Percentiles rank a stretch among this genome's conserved stretches.
phyloP scores from a whole-genome alignment of 1,140 invertebrate species.

The Brachionus paranguensis region DNA sequence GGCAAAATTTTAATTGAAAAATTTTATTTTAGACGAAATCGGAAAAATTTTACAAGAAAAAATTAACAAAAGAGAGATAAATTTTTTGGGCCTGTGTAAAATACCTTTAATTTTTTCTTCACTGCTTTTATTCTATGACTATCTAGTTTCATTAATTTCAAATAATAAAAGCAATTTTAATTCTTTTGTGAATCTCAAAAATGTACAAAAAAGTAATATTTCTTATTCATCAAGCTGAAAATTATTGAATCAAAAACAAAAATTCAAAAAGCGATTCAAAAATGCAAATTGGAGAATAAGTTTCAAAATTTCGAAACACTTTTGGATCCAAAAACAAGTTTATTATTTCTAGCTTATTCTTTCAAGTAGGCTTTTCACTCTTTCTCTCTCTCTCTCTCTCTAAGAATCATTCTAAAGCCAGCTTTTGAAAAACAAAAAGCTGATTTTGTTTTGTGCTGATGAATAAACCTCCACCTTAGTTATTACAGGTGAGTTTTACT shows the following conservation, averaged over 20 bases:
- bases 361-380: slow-evolving; percentile 13
- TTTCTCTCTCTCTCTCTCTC: background rate
- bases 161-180: background rate
- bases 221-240: background rate
- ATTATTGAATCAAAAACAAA: background rate
- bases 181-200: background rate
- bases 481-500: slow-evolving; percentile 11
- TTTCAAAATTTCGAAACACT: background rate
- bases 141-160: background rate
- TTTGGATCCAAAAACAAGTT: slow-evolving; percentile 21
- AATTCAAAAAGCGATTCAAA: background rate
- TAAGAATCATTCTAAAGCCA: background rate
- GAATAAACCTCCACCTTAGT: slow-evolving; percentile 10
- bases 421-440: background rate
- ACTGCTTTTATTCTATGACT: background rate
- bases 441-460: background rate
- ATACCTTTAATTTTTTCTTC: background rate
- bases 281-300: background rate
- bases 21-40: background rate
- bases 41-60: background rate
- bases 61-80: background rate
- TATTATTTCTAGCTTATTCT: background rate
- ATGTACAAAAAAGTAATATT: background rate
- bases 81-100: background rate
- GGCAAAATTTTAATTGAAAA: background rate